phyloP scores from a whole-genome alignment of 2,113 vertebrate species.

The Amblyopsis rosae region DNA sequence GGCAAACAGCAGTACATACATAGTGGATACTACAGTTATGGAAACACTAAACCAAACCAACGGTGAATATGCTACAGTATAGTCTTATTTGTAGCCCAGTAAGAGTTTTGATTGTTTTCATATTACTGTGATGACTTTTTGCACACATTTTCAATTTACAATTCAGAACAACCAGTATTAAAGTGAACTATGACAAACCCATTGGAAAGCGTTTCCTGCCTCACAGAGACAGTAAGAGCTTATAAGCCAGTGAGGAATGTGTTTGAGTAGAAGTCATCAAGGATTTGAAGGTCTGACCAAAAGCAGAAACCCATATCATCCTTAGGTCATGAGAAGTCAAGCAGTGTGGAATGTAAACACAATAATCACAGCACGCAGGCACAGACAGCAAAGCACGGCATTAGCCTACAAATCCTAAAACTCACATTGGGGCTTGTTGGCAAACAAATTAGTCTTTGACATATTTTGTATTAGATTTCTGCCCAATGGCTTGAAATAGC shows the following conservation, averaged over 20 bases:
- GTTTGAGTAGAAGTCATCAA: not conserved
- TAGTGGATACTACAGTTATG: not conserved
- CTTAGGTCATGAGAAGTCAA: not conserved
- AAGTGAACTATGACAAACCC: not conserved
- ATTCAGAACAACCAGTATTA: not conserved
- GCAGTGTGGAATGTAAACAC: constrained; percentile 5
- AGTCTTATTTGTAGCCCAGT: too few relatives aligned
- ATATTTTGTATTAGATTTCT: not conserved
- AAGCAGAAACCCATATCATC: not conserved
- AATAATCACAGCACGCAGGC: not conserved
- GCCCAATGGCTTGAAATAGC: not conserved
- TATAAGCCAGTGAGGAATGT: not conserved
- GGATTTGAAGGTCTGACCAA: not conserved
- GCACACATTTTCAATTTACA: not conserved
- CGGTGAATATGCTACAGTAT: too few relatives aligned
- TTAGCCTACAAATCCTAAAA: too few relatives aligned
- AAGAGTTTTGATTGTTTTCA: too few relatives aligned
- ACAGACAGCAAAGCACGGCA: not conserved
- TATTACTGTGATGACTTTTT: not conserved
- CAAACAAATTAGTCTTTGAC: constrained; percentile 21
- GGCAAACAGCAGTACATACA: constrained; percentile 1
- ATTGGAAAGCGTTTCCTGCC: not conserved
- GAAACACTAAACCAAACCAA: too few relatives aligned
- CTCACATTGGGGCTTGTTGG: constrained; percentile 14
- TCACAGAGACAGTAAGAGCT: not conserved